Conservation (phyloP, 2,888 invertebrate genomes). For the Spodoptera exigua region DNA sequence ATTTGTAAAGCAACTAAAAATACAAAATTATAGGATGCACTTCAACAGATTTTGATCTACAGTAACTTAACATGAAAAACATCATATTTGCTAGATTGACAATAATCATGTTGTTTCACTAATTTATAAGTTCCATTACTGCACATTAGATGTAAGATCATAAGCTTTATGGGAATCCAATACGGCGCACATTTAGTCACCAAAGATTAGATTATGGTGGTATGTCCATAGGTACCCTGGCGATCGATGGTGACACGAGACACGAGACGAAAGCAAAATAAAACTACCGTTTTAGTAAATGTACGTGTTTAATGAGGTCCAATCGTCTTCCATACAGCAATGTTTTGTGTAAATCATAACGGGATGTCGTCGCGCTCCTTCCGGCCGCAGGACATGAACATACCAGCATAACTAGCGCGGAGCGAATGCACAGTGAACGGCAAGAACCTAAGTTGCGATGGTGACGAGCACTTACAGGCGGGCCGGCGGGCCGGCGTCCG, state of each 20-base stretch:
- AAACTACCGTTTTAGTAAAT: constrained; percentile 82
- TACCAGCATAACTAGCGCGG: constrained; percentile 81
- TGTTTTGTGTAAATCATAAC: constrained; percentile 28
- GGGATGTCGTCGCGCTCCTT: constrained; percentile 45
- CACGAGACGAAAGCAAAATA: constrained; percentile 73
- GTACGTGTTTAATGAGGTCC: constrained; percentile 86
- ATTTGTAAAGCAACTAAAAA: constrained; percentile 66
- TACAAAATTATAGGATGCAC: constrained; percentile 65
- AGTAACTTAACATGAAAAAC: constrained; percentile 61
- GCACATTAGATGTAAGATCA: constrained; percentile 50
- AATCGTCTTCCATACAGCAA: constrained; percentile 78
- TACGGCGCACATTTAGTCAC: constrained; percentile 62
- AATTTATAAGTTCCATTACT: constrained; percentile 52
- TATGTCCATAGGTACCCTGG: constrained; percentile 80
- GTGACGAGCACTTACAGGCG: constrained; percentile 47
- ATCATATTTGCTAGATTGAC: constrained; percentile 54
- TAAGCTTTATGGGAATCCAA: constrained; percentile 54
- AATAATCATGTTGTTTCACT: constrained; percentile 51
- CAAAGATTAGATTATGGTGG: constrained; percentile 75
- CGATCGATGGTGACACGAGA: constrained; percentile 65
- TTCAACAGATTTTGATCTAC: constrained; percentile 73
- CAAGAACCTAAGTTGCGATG: constrained; percentile 58
- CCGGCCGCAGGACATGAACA: constrained; percentile 79
- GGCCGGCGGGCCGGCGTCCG: constrained; percentile 13
- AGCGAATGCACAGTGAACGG: constrained; percentile 57